These are phyloP conservation scores for Hymenopus coronatus DNA, from an alignment of 2,888 invertebrate species.

Conservation along the genomic window DNA sequence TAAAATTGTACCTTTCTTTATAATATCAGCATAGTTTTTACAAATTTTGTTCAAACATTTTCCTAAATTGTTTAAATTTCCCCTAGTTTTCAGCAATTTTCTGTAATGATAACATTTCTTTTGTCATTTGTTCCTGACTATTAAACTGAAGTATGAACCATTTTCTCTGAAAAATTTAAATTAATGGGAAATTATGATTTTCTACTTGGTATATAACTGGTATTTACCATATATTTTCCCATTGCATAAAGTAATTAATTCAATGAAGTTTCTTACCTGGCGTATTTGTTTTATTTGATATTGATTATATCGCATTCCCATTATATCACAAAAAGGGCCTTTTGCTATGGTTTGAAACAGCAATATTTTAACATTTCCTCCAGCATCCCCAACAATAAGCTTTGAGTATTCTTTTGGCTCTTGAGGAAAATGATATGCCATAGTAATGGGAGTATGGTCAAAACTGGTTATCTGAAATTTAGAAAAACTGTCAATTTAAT, in stretches of 20 bases:
- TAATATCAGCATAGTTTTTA: too few species aligned
- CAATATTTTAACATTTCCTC: slow-evolving; percentile 66
- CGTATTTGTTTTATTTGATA: slow-evolving; percentile 18
- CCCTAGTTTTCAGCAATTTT: too few species aligned
- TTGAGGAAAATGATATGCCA: slow-evolving; percentile 61
- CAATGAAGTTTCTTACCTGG: slow-evolving; percentile 8
- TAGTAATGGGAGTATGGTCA: slow-evolving; percentile 55
- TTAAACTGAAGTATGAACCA: too few species aligned
- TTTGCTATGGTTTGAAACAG: slow-evolving; percentile 60
- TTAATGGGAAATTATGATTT: too few species aligned
- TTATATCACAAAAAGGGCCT: slow-evolving; percentile 68
- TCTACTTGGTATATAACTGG: too few species aligned
- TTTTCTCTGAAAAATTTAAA: too few species aligned
- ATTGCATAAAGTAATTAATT: neutral
- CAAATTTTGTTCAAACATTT: too few species aligned
- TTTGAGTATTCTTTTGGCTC: slow-evolving; percentile 58
- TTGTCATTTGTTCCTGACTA: too few species aligned
- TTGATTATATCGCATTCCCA: slow-evolving; percentile 58
- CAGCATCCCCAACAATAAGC: slow-evolving; percentile 70
- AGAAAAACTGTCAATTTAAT: too few species aligned
- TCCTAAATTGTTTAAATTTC: too few species aligned
- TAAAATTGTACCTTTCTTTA: too few species aligned
- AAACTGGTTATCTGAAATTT: slow-evolving; percentile 57
- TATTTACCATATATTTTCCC: neutral
- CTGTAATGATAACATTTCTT: too few species aligned